These are phyloP conservation scores for Villa cingulata DNA, from an alignment of 2,888 invertebrate genomes.

Conservation along the genomic window DNA sequence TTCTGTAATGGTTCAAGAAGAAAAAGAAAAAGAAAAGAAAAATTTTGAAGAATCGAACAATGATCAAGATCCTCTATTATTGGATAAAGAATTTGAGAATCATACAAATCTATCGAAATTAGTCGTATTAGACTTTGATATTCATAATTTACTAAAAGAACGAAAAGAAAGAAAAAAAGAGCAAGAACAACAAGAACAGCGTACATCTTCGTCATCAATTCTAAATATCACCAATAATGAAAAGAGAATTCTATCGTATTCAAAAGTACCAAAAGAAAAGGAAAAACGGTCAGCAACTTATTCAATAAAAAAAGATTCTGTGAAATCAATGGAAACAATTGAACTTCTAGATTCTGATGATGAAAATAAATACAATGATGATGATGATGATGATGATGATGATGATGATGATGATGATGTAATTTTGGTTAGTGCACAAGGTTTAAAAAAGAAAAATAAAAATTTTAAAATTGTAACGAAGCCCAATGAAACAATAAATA, in stretches of 20 bases:
- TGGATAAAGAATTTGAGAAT: neutral
- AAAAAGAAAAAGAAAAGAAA: too few species aligned
- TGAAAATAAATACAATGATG: neutral
- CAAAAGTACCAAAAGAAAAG: constrained; percentile 1
- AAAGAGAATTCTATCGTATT: neutral
- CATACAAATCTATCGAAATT: neutral
- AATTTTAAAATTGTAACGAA: too few species aligned
- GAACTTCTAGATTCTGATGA: constrained; percentile 3
- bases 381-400: neutral
- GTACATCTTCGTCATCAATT: neutral
- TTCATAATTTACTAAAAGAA: neutral
- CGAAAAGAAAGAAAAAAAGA: neutral
- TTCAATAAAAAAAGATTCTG: neutral
- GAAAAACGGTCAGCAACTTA: neutral
- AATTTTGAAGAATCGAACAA: neutral
- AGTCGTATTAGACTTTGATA: neutral
- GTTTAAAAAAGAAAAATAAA: neutral
- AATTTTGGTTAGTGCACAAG: constrained; percentile 1
- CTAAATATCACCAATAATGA: neutral
- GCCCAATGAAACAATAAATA: too few species aligned
- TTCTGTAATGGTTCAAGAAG: too few species aligned
- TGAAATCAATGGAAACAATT: constrained; percentile 3
- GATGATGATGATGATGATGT: constrained; percentile 3
- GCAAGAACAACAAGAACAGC: neutral
- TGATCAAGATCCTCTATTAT: neutral